Evolutionary conservation across 2,113 vertebrate genomes (phyloP).

Genomic region (Silurus glanis): DNA sequence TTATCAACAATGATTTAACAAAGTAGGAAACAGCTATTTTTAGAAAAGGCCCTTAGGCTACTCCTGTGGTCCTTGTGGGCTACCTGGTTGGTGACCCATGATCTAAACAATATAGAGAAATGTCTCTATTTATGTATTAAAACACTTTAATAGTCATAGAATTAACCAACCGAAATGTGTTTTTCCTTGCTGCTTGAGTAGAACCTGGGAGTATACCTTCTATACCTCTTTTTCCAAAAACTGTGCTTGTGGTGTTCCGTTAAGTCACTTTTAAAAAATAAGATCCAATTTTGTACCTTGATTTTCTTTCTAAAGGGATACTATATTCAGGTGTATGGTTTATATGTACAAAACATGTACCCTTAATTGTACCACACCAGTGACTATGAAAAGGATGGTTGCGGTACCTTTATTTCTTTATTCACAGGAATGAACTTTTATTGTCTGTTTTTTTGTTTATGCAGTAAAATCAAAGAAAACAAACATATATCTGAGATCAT

Average conservation of each 20-base stretch:
- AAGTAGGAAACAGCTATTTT: too few relatives aligned
- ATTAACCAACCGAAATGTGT: neutral
- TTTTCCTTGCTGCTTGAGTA: neutral
- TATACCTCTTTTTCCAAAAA: neutral
- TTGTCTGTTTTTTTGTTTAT: slow-evolving; percentile 5
- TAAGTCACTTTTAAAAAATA: neutral
- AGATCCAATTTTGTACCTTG: neutral
- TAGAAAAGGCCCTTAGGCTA: too few relatives aligned
- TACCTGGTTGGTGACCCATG: too few relatives aligned
- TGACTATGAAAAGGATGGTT: too few relatives aligned
- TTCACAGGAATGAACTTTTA: neutral
- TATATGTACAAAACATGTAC: neutral
- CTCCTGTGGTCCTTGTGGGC: too few relatives aligned
- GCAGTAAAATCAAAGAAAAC: slow-evolving; percentile 90
- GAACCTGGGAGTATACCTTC: neutral
- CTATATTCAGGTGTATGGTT: neutral
- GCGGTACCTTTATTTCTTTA: neutral
- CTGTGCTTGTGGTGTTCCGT: neutral
- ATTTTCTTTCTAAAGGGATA: neutral
- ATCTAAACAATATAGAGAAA: neutral
- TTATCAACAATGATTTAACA: too few relatives aligned
- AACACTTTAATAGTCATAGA: neutral
- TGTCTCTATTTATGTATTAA: neutral
- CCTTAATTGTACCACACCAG: neutral
- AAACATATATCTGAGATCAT: slow-evolving; percentile 91